Conservation (phyloP, 2,113 vertebrate genomes). For the Petromus typicus region DNA sequence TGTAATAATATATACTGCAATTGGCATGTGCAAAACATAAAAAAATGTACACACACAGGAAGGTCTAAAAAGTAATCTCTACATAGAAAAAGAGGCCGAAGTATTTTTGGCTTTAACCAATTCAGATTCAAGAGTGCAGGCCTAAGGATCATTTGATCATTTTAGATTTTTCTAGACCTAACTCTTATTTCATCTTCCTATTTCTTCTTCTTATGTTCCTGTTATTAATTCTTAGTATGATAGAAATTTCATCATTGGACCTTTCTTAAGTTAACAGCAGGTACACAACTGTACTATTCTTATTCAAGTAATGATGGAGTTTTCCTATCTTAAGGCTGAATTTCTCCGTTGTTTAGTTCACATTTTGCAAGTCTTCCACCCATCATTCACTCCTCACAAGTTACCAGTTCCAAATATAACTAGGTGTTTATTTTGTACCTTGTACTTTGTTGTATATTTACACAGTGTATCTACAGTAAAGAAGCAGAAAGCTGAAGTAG, state of each 20-base stretch:
- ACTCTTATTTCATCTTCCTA: not conserved
- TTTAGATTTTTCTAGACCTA: not conserved
- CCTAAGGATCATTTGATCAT: not conserved
- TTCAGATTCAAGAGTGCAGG: accelerated
- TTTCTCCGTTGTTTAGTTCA: accelerated
- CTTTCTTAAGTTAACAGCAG: not conserved
- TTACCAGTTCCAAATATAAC: not conserved
- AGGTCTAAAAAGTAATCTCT: not conserved
- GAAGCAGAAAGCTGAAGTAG: not conserved
- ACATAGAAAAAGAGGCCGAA: not conserved
- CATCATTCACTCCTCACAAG: not conserved
- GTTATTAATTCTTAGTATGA: not conserved
- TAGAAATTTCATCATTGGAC: not conserved
- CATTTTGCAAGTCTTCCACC: not conserved
- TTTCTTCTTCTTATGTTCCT: not conserved
- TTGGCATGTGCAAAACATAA: not conserved
- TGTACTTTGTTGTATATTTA: not conserved
- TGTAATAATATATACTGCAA: not conserved
- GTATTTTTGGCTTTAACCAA: not conserved
- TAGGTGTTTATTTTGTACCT: not conserved
- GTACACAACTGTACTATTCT: not conserved
- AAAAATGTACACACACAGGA: not conserved
- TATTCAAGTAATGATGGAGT: not conserved
- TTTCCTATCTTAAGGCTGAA: not conserved
- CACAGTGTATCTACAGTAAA: not conserved